A percentile compares a stretch with the other conserved stretches of the same genome.
Evolutionary conservation across 1,140 invertebrate species (phyloP).

Genomic region (Saccostrea echinata): DNA sequence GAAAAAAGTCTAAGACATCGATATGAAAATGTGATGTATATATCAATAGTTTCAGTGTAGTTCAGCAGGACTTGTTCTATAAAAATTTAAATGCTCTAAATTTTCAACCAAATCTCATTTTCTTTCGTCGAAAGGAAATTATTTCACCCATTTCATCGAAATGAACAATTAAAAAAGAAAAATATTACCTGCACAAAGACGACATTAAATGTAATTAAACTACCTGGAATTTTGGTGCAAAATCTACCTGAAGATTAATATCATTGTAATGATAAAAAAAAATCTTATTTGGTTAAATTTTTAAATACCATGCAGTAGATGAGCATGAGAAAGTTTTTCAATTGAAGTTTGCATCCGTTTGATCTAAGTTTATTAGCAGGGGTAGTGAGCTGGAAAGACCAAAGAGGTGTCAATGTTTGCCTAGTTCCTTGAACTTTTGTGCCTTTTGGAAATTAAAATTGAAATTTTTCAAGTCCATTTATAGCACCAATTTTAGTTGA

Average conservation of each 20-base stretch:
- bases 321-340: neutral
- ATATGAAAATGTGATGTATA: too few species aligned
- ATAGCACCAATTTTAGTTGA: too few species aligned
- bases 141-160: too few species aligned
- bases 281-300: neutral
- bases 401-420: neutral
- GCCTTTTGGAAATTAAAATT: neutral
- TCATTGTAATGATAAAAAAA: neutral
- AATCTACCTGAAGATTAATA: neutral
- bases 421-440: neutral
- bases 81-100: too few species aligned
- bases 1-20: too few species aligned
- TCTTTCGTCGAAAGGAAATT: too few species aligned
- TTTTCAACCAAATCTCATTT: too few species aligned
- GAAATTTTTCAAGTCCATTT: neutral
- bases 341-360: conserved; percentile 4
- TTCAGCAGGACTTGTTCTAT: too few species aligned
- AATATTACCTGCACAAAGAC: too few species aligned
- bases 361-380: neutral
- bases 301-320: neutral
- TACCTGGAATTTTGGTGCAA: neutral
- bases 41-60: too few species aligned
- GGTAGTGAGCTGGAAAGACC: neutral
- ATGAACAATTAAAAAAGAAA: too few species aligned
- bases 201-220: too few species aligned